Evolutionary conservation across 2,888 invertebrate genomes (phyloP).

Genomic region (Cabera pusaria): DNA sequence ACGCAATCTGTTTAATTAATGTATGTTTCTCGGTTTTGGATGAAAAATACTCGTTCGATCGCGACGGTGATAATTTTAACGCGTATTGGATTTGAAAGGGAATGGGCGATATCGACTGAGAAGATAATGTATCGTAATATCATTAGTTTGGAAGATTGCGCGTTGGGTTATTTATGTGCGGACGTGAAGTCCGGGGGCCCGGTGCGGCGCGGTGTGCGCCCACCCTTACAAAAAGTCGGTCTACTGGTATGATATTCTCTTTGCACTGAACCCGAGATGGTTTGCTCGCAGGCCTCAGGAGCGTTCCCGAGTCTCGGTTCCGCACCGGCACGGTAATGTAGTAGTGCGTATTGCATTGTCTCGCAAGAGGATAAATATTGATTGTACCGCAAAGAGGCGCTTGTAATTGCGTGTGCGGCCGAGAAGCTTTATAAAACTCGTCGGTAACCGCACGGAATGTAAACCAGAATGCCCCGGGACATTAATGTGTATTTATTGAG

Average conservation of each 20-base stretch:
- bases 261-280: no score
- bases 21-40: slow-evolving; percentile 25
- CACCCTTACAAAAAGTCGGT: slow-evolving; percentile 49
- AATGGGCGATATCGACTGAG: slow-evolving; percentile 53
- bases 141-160: slow-evolving; percentile 64
- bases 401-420: slow-evolving; percentile 80
- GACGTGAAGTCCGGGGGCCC: slow-evolving; percentile 42
- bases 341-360: slow-evolving; percentile 58
- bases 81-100: slow-evolving; percentile 45
- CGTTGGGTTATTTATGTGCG: slow-evolving; percentile 60
- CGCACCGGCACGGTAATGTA: slow-evolving; percentile 57
- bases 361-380: slow-evolving; percentile 71
- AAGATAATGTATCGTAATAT: slow-evolving; percentile 62
- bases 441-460: slow-evolving; percentile 80
- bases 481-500: slow-evolving; percentile 83
- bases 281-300: slow-evolving; percentile 48
- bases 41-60: slow-evolving; percentile 35
- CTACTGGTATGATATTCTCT: no score
- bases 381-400: slow-evolving; percentile 73
- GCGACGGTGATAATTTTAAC: slow-evolving; percentile 31
- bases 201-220: slow-evolving; percentile 45
- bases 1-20: slow-evolving; percentile 36
- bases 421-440: slow-evolving; percentile 80
- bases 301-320: slow-evolving; percentile 35
- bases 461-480: slow-evolving; percentile 79